Conservation (phyloP, 2,888 invertebrate genomes). For the Torymus tubicola region DNA sequence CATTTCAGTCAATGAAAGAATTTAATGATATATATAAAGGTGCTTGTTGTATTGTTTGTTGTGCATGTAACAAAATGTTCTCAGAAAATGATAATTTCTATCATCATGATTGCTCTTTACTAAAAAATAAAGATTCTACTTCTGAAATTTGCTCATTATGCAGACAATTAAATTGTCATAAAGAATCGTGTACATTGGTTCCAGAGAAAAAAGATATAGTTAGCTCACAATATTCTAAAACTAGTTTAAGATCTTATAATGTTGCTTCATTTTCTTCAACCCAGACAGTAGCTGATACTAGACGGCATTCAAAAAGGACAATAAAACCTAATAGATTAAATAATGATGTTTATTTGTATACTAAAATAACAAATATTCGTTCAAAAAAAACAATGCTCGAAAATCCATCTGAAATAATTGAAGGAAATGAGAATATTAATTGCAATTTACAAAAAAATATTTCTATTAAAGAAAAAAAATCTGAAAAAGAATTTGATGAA, state of each 20-base stretch:
- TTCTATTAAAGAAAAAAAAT: constrained; percentile 19
- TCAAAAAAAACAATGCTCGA: constrained; percentile 51
- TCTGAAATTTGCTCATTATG: constrained; percentile 71
- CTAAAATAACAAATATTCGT: constrained; percentile 54
- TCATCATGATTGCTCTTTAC: constrained; percentile 82
- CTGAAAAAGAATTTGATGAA: constrained; percentile 43
- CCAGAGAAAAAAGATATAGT: constrained; percentile 55
- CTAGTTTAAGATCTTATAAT: constrained; percentile 17
- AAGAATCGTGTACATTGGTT: constrained; percentile 67
- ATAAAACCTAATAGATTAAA: constrained; percentile 68
- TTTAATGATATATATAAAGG: constrained; percentile 83
- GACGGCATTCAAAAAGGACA: constrained; percentile 60
- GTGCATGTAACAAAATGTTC: constrained; percentile 88
- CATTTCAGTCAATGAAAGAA: constrained; percentile 83
- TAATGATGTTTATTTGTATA: constrained; percentile 60
- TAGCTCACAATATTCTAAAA: neutral
- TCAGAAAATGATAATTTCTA: constrained; percentile 86
- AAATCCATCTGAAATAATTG: constrained; percentile 2
- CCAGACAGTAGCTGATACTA: constrained; percentile 27
- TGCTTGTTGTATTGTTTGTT: constrained; percentile 87
- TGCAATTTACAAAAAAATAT: constrained; percentile 52
- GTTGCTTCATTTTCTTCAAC: constrained; percentile 21
- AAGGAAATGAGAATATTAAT: constrained; percentile 54
- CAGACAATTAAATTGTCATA: constrained; percentile 68
- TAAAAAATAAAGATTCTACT: constrained; percentile 60